phyloP scores from a whole-genome alignment of 2,888 invertebrate genomes.

The Drosophila mayaguana region DNA sequence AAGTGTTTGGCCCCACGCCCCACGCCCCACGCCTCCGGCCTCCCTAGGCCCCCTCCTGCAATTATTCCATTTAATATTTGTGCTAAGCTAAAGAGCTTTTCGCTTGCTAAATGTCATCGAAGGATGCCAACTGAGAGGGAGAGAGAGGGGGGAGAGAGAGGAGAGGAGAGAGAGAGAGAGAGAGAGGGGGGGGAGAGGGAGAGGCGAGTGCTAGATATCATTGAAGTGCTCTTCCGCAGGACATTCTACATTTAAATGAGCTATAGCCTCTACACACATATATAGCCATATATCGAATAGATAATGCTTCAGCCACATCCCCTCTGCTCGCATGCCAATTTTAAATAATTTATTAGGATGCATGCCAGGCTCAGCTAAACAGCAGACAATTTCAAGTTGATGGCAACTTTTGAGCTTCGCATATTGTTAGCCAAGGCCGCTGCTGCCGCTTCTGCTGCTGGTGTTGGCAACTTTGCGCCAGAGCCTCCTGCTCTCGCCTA shows the following conservation, averaged over 20 bases:
- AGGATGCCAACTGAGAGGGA: background rate
- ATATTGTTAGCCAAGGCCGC: conserved; percentile 26
- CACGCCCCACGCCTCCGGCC: fast-evolving
- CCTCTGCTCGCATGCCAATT: background rate
- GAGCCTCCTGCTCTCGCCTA: conserved; percentile 13
- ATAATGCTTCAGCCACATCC: background rate
- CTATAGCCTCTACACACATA: background rate
- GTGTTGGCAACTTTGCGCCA: conserved; percentile 11
- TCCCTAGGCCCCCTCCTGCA: background rate
- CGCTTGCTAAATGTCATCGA: conserved; percentile 3
- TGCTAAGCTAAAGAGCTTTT: conserved; percentile 13
- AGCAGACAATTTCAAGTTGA: conserved; percentile 6
- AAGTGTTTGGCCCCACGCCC: background rate
- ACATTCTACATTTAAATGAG: background rate
- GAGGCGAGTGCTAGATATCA: background rate
- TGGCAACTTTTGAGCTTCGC: conserved; percentile 1
- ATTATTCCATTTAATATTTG: conserved; percentile 6
- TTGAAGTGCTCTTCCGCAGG: background rate
- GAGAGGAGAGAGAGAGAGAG: background rate
- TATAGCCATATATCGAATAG: background rate
- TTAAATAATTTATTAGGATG: conserved; percentile 1
- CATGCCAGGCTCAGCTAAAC: background rate
- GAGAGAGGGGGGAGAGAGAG: background rate
- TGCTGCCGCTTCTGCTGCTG: too few species aligned
- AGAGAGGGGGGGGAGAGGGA: background rate